Conservation (phyloP, 2,888 invertebrate species). For the Drosophila anomelani region DNA sequence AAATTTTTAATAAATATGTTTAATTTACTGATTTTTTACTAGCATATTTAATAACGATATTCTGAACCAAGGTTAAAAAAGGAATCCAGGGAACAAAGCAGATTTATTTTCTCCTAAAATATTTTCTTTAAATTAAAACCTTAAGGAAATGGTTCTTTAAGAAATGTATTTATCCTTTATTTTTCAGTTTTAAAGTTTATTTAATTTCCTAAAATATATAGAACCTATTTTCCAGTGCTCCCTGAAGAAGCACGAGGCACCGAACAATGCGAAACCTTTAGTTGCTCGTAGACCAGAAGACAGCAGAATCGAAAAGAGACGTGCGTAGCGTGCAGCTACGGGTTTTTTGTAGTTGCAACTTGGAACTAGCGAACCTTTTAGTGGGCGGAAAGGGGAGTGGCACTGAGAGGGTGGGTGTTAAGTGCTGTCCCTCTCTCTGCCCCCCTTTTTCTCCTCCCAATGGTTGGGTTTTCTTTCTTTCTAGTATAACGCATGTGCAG, state of each 20-base stretch:
- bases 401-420: conserved; percentile 43
- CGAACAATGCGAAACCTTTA: conserved; percentile 41
- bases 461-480: conserved; percentile 12
- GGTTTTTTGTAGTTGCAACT: conserved; percentile 16
- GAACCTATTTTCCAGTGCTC: conserved; percentile 9
- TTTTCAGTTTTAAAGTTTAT: neutral
- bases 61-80: no score
- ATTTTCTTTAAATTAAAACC: no score
- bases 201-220: neutral
- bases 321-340: conserved; percentile 52
- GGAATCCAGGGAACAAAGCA: no score
- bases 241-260: conserved; percentile 25
- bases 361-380: conserved; percentile 1
- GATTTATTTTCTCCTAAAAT: no score
- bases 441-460: conserved; percentile 5
- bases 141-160: no score
- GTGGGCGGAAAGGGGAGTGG: conserved; percentile 14
- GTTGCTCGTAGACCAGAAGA: conserved; percentile 34
- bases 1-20: neutral
- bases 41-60: no score
- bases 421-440: conserved; percentile 33
- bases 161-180: no score
- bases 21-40: neutral
- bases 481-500: conserved; percentile 67
- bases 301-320: conserved; percentile 57